phyloP scores from a whole-genome alignment of 1,140 invertebrate species.

The Ericerus pela region DNA sequence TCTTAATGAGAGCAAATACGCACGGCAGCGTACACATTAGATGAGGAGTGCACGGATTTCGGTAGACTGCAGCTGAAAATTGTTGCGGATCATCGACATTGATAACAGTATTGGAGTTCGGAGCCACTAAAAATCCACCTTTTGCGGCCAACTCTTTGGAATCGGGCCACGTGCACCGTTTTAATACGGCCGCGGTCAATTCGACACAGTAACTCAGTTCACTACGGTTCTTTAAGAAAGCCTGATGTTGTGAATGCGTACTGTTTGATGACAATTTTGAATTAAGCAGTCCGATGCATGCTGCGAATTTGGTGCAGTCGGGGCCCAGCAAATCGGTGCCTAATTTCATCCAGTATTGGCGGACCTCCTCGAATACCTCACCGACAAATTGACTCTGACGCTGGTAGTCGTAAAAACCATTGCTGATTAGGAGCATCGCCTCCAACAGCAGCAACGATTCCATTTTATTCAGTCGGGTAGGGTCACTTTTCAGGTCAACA shows the following conservation, averaged over 20 bases:
- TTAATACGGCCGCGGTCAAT: slow-evolving; percentile 47
- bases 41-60: slow-evolving; percentile 70
- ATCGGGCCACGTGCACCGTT: slow-evolving; percentile 67
- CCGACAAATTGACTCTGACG: slow-evolving; percentile 65
- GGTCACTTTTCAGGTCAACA: slow-evolving; percentile 43
- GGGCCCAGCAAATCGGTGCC: neutral
- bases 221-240: neutral
- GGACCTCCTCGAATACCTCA: slow-evolving; percentile 42
- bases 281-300: neutral
- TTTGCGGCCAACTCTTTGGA: slow-evolving; percentile 58
- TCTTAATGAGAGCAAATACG: slow-evolving; percentile 53
- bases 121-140: slow-evolving; percentile 63
- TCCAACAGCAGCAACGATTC: slow-evolving; percentile 49
- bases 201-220: slow-evolving; percentile 2
- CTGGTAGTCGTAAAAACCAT: slow-evolving; percentile 77
- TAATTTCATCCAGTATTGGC: neutral
- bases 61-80: too few species aligned
- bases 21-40: slow-evolving; percentile 39
- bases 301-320: neutral
- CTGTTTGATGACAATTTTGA: neutral
- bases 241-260: too few species aligned
- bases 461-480: slow-evolving; percentile 58
- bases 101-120: slow-evolving; percentile 47
- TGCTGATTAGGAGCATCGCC: slow-evolving; percentile 63
- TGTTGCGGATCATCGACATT: too few species aligned